A percentile compares a stretch with the other conserved stretches of the same genome.
Conservation (phyloP, 2,113 vertebrate species). For the Oreochromis niloticus region DNA sequence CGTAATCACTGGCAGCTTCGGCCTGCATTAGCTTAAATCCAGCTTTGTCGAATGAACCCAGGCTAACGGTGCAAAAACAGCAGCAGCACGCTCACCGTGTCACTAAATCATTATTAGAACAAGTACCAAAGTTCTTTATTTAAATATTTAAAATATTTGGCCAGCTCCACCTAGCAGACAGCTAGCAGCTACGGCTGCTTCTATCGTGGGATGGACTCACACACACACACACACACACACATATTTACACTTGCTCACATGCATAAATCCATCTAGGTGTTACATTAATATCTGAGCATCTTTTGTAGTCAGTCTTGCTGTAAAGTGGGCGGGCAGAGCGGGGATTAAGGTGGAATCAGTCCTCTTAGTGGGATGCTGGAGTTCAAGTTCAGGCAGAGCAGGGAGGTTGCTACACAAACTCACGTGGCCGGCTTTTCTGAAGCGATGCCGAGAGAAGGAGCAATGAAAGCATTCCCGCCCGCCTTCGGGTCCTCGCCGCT, state of each 20-base stretch:
- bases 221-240: neutral
- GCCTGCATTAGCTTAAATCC: neutral
- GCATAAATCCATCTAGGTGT: neutral
- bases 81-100: neutral
- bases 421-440: neutral
- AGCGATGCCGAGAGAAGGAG: neutral
- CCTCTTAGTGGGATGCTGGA: neutral
- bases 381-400: neutral
- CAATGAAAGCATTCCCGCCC: neutral
- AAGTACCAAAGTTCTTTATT: neutral
- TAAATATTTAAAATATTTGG: neutral
- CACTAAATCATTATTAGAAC: neutral
- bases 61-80: neutral
- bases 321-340: neutral
- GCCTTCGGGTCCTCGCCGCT: neutral
- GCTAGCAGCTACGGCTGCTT: neutral
- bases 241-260: neutral
- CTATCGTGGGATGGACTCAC: neutral
- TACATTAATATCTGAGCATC: neutral
- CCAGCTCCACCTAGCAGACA: neutral
- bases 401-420: neutral
- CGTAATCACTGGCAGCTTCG: neutral
- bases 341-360: neutral
- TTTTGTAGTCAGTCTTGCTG: neutral
- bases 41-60: neutral